Percentiles rank a stretch among this genome's conserved stretches.
These are phyloP conservation scores for Cepaea hortensis DNA, from an alignment of 2,888 invertebrate species.

Conservation along the genomic window DNA sequence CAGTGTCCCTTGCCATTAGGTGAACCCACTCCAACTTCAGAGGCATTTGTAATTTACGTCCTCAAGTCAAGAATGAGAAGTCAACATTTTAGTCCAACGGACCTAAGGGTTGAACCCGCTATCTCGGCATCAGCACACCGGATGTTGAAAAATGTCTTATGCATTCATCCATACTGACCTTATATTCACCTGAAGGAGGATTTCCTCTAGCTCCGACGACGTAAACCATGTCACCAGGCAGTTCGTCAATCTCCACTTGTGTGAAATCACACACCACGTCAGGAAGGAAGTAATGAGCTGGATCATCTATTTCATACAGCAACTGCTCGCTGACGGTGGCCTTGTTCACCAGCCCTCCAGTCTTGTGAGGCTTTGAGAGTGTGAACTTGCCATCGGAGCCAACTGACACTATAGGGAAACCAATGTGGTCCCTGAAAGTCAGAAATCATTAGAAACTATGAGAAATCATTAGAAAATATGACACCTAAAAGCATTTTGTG, in stretches of 20 bases:
- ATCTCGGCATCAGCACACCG: too few species aligned
- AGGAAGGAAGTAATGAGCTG: slow-evolving; percentile 77
- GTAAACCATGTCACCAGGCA: slow-evolving; percentile 68
- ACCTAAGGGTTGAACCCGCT: too few species aligned
- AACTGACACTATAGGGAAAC: slow-evolving; percentile 78
- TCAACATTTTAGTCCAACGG: too few species aligned
- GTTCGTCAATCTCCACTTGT: slow-evolving; percentile 71
- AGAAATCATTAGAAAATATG: too few species aligned
- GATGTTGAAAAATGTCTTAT: too few species aligned
- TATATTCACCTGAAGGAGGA: slow-evolving; percentile 76
- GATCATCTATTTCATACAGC: slow-evolving; percentile 78
- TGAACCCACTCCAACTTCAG: too few species aligned
- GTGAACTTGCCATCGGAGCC: slow-evolving; percentile 74
- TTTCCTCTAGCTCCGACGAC: slow-evolving; percentile 77
- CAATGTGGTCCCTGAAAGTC: slow-evolving; percentile 75
- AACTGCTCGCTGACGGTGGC: slow-evolving; percentile 78
- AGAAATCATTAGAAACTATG: too few species aligned
- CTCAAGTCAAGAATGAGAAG: too few species aligned
- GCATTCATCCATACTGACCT: slow-evolving; percentile 65
- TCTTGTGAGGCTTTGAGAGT: slow-evolving; percentile 77
- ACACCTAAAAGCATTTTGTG: too few species aligned
- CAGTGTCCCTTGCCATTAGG: too few species aligned
- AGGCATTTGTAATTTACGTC: too few species aligned
- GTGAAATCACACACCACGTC: slow-evolving; percentile 78
- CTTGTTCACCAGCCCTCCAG: slow-evolving; percentile 77